phyloP scores from a whole-genome alignment of 2,888 invertebrate genomes.

The Microdon myrmicae region DNA sequence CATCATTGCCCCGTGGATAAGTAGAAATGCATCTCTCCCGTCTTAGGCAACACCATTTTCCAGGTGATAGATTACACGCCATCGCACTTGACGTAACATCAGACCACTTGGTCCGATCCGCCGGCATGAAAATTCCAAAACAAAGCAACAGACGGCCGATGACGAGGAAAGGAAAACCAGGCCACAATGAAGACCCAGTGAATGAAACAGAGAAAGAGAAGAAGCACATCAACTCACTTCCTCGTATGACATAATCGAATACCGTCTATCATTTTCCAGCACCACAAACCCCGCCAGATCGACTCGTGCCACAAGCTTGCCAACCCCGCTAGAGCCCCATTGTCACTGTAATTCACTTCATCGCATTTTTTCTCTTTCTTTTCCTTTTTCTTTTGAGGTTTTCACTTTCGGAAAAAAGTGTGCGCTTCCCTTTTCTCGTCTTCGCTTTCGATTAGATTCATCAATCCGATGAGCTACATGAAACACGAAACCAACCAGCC shows the following conservation, averaged over 20 bases:
- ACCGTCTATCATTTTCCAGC: slow-evolving; percentile 42
- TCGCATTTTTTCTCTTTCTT: background rate
- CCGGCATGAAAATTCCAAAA: slow-evolving; percentile 30
- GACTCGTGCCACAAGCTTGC: slow-evolving; percentile 5
- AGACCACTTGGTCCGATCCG: slow-evolving; percentile 16
- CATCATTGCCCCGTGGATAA: slow-evolving; percentile 16
- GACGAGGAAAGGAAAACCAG: slow-evolving; percentile 16
- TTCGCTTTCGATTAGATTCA: slow-evolving; percentile 45
- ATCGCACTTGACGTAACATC: slow-evolving; percentile 33
- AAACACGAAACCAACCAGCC: slow-evolving; percentile 19
- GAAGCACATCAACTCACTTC: no score
- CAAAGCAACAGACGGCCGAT: slow-evolving; percentile 6
- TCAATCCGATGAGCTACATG: slow-evolving; percentile 33
- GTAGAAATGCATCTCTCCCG: slow-evolving; percentile 30
- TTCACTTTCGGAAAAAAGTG: slow-evolving; percentile 45
- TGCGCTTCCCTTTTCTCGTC: slow-evolving; percentile 29
- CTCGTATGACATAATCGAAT: slow-evolving; percentile 61
- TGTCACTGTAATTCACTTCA: slow-evolving; percentile 17
- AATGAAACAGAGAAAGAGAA: slow-evolving; percentile 39
- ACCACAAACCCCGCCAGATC: slow-evolving; percentile 12
- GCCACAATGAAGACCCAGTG: slow-evolving; percentile 37
- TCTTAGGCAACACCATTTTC: slow-evolving; percentile 34
- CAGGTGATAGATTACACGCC: slow-evolving; percentile 39
- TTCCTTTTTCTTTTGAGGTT: slow-evolving; percentile 13
- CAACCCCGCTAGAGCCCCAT: background rate